Evolutionary conservation across 2,888 invertebrate genomes (phyloP), one percentile per base, ranked within the genome.

Genomic region (Stictocephala bisonia): DNA sequence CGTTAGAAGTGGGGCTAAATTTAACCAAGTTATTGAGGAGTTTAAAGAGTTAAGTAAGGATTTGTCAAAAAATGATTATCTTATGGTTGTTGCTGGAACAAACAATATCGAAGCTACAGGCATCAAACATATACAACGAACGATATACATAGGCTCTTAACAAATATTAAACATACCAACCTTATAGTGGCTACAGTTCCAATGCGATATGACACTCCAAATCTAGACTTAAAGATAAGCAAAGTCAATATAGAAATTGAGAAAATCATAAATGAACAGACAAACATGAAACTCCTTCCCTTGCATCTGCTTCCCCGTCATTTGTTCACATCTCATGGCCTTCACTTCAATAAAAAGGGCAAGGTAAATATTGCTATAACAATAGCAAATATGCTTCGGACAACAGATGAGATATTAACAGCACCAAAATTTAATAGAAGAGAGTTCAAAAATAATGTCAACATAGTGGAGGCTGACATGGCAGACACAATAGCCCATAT

Each of bases 131-230:
- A n/a, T 44, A 18, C 44, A 15, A 4, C 15, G 18, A 15, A 11
- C 3, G 3, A 18, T 44, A 3, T 11, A 44, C n/a, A 44, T 11
- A 11, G 11, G 18, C 3, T n/a, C n/a, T n/a, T n/a, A n/a, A n/a
- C n/a, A n/a, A n/a, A n/a, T n/a, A n/a, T n/a, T 6, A 26, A 56
- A 56, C 11, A 24, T 15, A 56, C 26, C 11, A 56, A 56, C 4
- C 29, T 24, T 18, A 56, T 56, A 26, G 2, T 56, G 3, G 11
- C 56, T 27, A 56, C 56, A 26, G 18, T 27, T 13, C 56, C 56
- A 4, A 56, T 56, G 56, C 24, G 56, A 56, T 29, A 56, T n/a
- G 56, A 56, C 56, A 22, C n/a, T 56, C 56, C 56, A 26, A 26
- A 56, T n/a, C 27, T 56, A 3, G 26, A 56, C 27, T 27, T 56